These are phyloP conservation scores for Paguma larvata DNA, from an alignment of 2,797 vertebrate genomes.

Conservation along the genomic window DNA sequence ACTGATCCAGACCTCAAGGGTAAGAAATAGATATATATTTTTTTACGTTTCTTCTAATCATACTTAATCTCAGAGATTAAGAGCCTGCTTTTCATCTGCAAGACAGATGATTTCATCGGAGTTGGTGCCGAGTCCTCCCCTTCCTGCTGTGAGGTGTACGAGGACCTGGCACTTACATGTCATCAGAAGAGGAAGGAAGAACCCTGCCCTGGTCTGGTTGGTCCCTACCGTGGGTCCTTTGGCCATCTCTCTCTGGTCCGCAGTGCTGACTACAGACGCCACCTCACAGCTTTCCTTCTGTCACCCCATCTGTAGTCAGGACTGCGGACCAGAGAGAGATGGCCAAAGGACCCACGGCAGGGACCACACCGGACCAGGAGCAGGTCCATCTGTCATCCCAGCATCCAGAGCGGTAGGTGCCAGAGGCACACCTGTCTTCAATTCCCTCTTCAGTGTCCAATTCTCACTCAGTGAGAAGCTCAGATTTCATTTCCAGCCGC, in stretches of 20 bases:
- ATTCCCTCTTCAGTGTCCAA: rapidly evolving
- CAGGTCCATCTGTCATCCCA: too few relatives aligned
- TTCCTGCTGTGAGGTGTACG: background rate
- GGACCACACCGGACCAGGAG: too few relatives aligned
- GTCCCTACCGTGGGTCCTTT: background rate
- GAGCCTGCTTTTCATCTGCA: background rate
- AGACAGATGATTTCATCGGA: background rate
- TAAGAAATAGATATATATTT: background rate
- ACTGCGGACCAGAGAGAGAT: too few relatives aligned
- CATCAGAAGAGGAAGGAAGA: background rate
- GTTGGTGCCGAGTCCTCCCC: background rate
- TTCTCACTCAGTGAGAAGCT: background rate
- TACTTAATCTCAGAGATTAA: background rate
- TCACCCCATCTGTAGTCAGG: background rate
- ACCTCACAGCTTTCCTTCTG: background rate
- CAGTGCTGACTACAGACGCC: background rate
- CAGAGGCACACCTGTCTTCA: background rate
- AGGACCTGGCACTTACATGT: background rate
- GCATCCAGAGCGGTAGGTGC: background rate
- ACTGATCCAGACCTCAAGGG: background rate
- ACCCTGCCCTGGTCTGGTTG: background rate
- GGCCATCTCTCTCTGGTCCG: background rate
- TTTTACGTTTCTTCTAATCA: background rate
- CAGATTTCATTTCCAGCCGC: background rate
- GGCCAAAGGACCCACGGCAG: too few relatives aligned